Evolutionary conservation across 30 jellyfish, hydroid and myxozoan genomes (phyloP).

Genomic region (Turritopsis dohrnii): DNA sequence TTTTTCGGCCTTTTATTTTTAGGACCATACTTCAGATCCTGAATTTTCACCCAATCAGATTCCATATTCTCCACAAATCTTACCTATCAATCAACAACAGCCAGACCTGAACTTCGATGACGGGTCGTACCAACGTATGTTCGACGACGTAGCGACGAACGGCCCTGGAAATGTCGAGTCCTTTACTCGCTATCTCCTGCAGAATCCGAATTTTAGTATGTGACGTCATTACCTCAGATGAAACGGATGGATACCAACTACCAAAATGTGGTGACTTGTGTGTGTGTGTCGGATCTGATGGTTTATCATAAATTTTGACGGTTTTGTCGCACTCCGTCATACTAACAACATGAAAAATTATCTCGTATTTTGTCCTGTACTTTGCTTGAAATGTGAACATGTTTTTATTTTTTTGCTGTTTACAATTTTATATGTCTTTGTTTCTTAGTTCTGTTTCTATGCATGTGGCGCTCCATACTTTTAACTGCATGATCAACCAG

Average conservation of each 20-base stretch:
- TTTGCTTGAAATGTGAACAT: no score
- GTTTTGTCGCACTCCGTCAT: no score
- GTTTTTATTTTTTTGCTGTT: no score
- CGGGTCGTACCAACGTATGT: constrained; percentile 1
- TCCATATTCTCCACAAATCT: constrained; percentile 8
- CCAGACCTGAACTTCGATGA: constrained; percentile 2
- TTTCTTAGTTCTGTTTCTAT: no score
- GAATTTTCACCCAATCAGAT: neutral
- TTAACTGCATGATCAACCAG: no score
- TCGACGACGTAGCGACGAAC: neutral
- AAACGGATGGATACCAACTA: neutral
- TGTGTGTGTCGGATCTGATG: neutral
- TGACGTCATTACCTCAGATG: neutral
- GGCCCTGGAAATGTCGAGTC: constrained; percentile 6
- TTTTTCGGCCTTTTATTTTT: neutral
- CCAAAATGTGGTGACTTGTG: neutral
- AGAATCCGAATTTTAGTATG: neutral
- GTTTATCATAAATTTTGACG: no score
- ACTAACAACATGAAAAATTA: no score
- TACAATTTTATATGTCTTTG: no score
- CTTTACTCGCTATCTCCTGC: constrained; percentile 7
- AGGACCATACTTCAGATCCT: neutral
- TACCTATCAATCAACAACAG: neutral
- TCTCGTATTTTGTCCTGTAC: no score
- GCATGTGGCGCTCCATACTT: no score